Evolutionary conservation across 2,888 invertebrate genomes (phyloP).

Genomic region (Acanthosepion lycidas): DNA sequence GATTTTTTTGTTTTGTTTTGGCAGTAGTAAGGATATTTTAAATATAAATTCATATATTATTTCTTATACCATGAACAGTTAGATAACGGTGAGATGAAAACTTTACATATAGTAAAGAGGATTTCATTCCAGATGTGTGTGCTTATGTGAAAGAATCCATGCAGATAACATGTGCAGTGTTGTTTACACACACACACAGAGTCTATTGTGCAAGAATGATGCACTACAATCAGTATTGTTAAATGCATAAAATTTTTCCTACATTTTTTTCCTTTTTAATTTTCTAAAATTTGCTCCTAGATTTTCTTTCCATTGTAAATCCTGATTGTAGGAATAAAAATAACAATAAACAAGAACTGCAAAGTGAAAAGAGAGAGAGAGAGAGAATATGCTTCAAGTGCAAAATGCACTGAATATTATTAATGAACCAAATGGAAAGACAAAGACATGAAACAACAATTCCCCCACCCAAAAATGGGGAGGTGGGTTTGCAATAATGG

Average conservation of each 20-base stretch:
- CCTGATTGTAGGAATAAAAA: neutral
- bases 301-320: neutral
- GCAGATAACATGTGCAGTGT: too few relatives aligned
- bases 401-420: neutral
- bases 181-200: neutral
- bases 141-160: too few relatives aligned
- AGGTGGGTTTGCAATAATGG: too few relatives aligned
- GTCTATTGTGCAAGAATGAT: neutral
- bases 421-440: neutral
- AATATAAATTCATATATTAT: too few relatives aligned
- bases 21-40: too few relatives aligned
- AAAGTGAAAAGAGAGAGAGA: neutral
- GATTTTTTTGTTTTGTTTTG: too few relatives aligned
- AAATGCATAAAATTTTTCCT: neutral
- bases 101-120: too few relatives aligned
- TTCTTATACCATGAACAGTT: too few relatives aligned
- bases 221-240: neutral
- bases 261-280: neutral
- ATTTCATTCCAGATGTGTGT: too few relatives aligned
- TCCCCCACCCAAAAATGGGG: neutral
- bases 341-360: too few relatives aligned
- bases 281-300: neutral
- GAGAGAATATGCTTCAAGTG: neutral
- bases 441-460: neutral
- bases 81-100: too few relatives aligned